phyloP scores from a whole-genome alignment of 2,113 vertebrate genomes.

The Emberiza fucata region DNA sequence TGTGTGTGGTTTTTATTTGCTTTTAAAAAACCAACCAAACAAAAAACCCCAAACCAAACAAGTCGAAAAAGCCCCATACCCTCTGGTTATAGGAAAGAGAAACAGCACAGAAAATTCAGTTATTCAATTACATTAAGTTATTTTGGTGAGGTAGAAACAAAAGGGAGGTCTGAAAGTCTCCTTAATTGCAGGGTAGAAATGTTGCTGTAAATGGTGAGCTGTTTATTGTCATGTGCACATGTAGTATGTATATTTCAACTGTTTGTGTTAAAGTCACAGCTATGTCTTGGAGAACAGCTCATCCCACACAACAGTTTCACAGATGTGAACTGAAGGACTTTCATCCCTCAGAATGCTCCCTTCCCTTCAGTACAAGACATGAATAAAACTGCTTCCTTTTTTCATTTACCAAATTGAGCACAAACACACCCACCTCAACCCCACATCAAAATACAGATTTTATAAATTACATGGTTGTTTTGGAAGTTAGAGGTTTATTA shows the following conservation, averaged over 20 bases:
- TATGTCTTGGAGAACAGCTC: not conserved
- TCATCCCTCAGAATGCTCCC: not conserved
- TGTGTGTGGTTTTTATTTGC: not conserved
- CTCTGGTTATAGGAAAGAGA: not conserved
- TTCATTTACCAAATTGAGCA: not conserved
- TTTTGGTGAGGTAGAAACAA: not conserved
- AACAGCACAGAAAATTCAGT: not conserved
- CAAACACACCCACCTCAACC: not conserved
- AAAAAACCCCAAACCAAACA: not conserved
- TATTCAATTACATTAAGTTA: not conserved
- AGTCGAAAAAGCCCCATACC: accelerated
- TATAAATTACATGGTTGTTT: not conserved
- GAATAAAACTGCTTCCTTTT: not conserved
- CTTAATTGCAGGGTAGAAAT: not conserved
- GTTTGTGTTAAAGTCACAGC: not conserved
- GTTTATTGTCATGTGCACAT: not conserved
- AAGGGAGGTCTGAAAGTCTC: not conserved
- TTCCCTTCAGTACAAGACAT: not conserved
- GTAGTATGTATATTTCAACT: not conserved
- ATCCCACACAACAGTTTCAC: not conserved
- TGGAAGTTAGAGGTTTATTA: not conserved
- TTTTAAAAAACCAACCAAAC: not conserved
- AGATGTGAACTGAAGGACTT: not conserved
- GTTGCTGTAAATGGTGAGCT: not conserved
- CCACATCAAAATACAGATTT: not conserved